Base-by-base conservation (phyloP, 2,797 vertebrate genomes). In the Aselliscus stoliczkanus region DNA sequence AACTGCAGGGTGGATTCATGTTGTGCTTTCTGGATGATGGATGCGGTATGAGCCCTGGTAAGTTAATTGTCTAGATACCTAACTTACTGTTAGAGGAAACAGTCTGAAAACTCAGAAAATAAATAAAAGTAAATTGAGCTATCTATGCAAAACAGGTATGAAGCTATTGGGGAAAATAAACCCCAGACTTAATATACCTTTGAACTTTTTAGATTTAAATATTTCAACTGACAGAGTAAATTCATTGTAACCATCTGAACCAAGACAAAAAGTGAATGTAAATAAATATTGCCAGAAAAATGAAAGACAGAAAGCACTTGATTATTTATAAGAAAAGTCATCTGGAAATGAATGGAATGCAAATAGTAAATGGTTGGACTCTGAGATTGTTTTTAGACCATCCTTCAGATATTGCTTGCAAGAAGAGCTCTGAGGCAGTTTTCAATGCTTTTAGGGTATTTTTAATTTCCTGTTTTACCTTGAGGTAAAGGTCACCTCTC, bases 1-100 rank as follows among this genome's bases (percentile, higher is more conserved):
- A 97, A 13, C 86, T 98, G 73, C 97, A 97, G 98, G 97, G 97
- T 95, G 98, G 98, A 96, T 95, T 92, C 94, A 96, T 97, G 47
- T 89, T 98, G 44, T 98, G 96, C 37, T 97, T 98, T 97, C 96
- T 97, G 97, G 98, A 98, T 96, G 95, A 97, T 70, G 97, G 97
- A 88, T 97, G 93, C 84, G 88, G 96, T 31, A 44, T 97, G 95
- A 97, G 50, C 58, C 93, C 96, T 88, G 87, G 96, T 97, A 98
- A 98, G 94, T 94, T 97, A 96, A 94, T 97, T 98, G 60, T 75
- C 0, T 73, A 92, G 90, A 27, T 93, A 80, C 52, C 95, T 91
- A 97, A 83, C 85, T 93, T 84, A 44, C 39, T 56, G 37, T 75
- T 94, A 93, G 76, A 96, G 54, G n/a, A 67, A 96, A 86, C 84